These are phyloP conservation scores for Noctua janthina DNA, from an alignment of 2,888 invertebrate species.

Conservation along the genomic window DNA sequence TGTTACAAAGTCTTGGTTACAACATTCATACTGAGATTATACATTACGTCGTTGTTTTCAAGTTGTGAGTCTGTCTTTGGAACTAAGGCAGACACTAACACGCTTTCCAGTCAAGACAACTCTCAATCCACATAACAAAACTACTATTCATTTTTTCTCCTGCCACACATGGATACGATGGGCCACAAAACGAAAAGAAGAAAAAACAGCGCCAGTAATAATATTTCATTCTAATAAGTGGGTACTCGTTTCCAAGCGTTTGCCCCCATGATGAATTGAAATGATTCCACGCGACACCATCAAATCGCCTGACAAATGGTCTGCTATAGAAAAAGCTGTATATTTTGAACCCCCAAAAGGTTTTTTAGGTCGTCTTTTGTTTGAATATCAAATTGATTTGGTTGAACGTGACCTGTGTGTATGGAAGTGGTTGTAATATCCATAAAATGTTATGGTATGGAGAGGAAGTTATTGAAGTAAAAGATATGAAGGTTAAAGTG, in stretches of 20 bases:
- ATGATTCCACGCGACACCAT: slow-evolving; percentile 57
- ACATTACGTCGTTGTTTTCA: not conserved
- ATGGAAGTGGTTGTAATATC: slow-evolving; percentile 28
- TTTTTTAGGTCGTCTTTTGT: slow-evolving; percentile 31
- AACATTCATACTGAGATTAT: no score
- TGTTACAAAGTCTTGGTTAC: no score
- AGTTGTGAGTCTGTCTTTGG: not conserved
- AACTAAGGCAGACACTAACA: not conserved
- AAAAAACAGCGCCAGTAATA: slow-evolving; percentile 14
- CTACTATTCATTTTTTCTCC: not conserved
- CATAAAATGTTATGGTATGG: slow-evolving; percentile 38
- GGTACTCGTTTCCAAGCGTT: slow-evolving; percentile 57
- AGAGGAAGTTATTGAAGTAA: slow-evolving; percentile 27
- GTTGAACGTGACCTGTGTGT: slow-evolving; percentile 48
- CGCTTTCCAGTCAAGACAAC: not conserved
- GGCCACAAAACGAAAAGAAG: slow-evolving; percentile 11
- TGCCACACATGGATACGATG: not conserved
- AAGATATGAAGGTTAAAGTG: slow-evolving; percentile 15
- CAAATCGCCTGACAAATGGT: slow-evolving; percentile 64
- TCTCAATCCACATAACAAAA: slow-evolving; percentile 10
- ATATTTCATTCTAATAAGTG: slow-evolving; percentile 66
- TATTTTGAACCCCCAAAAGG: slow-evolving; percentile 39
- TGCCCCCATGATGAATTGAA: slow-evolving; percentile 64
- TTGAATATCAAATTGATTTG: slow-evolving; percentile 61
- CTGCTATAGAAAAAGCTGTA: slow-evolving; percentile 42